Percentiles rank a stretch among this genome's conserved stretches.
These are phyloP conservation scores for Bellardia pandia DNA, from an alignment of 2,888 invertebrate species.

Conservation along the genomic window DNA sequence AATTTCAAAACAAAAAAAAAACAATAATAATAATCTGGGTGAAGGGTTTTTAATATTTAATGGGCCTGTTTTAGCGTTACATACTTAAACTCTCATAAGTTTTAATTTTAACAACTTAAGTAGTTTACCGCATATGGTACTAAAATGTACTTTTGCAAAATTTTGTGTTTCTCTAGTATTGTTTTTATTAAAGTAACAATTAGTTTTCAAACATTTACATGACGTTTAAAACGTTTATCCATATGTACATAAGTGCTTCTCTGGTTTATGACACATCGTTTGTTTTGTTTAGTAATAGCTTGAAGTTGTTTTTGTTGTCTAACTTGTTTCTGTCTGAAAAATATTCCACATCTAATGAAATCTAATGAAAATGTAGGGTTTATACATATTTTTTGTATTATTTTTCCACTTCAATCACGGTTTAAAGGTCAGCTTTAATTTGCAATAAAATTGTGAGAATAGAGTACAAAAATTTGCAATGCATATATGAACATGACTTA, in stretches of 20 bases:
- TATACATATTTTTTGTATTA: slow-evolving; percentile 1
- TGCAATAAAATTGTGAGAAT: slow-evolving; percentile 20
- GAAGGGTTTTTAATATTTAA: not conserved
- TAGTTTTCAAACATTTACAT: slow-evolving; percentile 49
- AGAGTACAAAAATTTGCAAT: not conserved
- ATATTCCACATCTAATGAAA: slow-evolving; percentile 10
- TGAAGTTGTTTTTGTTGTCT: slow-evolving; percentile 29
- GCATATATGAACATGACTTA: not conserved
- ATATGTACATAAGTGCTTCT: not conserved
- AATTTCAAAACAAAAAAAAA: not conserved
- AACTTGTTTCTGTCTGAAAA: slow-evolving; percentile 41
- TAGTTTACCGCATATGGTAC: slow-evolving; percentile 13
- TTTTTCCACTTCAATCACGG: slow-evolving; percentile 23
- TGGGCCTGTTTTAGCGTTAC: not conserved
- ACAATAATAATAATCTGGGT: not conserved
- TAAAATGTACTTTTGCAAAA: slow-evolving; percentile 21
- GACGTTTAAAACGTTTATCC: slow-evolving; percentile 27
- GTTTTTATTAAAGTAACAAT: slow-evolving; percentile 32
- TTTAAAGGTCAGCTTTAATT: slow-evolving; percentile 50
- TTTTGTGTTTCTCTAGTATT: not conserved
- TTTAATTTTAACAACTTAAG: not conserved
- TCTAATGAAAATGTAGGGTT: slow-evolving; percentile 47
- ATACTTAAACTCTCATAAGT: not conserved
- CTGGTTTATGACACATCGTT: slow-evolving; percentile 41
- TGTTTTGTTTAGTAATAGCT: slow-evolving; percentile 16